Percentiles rank a stretch among this genome's conserved stretches.
Evolutionary conservation across 2,888 invertebrate genomes (phyloP).

Genomic region (Pasiphila rectangulata): DNA sequence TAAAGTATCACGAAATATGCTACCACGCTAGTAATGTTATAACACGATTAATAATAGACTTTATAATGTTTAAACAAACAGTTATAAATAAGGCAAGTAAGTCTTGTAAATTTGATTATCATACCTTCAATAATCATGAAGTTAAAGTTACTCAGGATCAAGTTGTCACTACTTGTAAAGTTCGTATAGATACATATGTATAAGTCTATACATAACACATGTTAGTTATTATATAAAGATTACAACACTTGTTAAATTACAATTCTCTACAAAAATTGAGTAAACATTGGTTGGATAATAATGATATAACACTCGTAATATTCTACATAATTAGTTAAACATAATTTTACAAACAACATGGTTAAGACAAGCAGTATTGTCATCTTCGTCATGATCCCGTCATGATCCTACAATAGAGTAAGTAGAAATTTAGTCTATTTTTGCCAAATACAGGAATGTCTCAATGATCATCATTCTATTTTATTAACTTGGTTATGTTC

Average conservation of each 20-base stretch:
- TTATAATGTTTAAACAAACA: slow-evolving; percentile 56
- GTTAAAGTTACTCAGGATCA: no score
- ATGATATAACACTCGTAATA: background rate
- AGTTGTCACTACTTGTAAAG: no score
- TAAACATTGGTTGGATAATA: background rate
- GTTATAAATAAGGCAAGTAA: slow-evolving; percentile 74
- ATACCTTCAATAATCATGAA: slow-evolving; percentile 20
- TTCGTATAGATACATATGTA: no score
- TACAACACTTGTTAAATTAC: background rate
- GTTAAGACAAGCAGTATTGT: no score
- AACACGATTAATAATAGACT: slow-evolving; percentile 31
- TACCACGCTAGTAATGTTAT: slow-evolving; percentile 32
- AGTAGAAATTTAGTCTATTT: no score
- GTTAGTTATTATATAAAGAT: background rate
- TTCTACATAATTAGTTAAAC: background rate
- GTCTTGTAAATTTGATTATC: slow-evolving; percentile 52
- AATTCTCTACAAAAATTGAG: slow-evolving; percentile 23
- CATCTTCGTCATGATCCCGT: no score
- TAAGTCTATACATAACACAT: no score
- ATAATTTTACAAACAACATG: no score
- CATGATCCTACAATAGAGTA: no score
- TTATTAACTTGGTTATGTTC: background rate
- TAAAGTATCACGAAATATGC: slow-evolving; percentile 13
- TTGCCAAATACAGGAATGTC: slow-evolving; percentile 2
- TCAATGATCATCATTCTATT: background rate